Conservation (phyloP, 2,797 vertebrate species). For the Rousettus madagascariensis region DNA sequence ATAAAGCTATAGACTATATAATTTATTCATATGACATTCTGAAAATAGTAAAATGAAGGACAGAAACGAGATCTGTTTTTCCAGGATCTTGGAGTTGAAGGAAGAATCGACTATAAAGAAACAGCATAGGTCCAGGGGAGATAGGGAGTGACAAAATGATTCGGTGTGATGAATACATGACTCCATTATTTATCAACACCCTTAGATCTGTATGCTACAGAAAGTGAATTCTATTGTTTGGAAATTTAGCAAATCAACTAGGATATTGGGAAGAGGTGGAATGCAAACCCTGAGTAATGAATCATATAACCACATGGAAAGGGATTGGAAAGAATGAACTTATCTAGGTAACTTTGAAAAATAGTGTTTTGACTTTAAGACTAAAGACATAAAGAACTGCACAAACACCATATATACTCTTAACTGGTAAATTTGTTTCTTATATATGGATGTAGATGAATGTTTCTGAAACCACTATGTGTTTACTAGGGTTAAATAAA, state of each 20-base stretch:
- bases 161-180: not conserved
- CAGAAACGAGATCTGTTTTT: not conserved
- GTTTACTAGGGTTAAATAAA: not conserved
- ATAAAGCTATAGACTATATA: not conserved
- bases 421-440: not conserved
- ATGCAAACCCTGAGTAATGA: not conserved
- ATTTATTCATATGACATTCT: not conserved
- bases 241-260: not conserved
- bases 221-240: not conserved
- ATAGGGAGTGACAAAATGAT: not conserved
- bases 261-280: not conserved
- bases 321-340: not conserved
- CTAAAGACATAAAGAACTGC: not conserved
- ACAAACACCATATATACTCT: not conserved
- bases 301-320: not conserved
- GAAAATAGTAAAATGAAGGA: not conserved
- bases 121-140: too few species aligned
- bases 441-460: not conserved
- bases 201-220: not conserved
- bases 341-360: not conserved
- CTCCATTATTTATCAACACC: not conserved
- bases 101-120: not conserved
- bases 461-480: not conserved
- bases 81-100: not conserved
- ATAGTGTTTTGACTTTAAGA: not conserved